phyloP scores from a whole-genome alignment of 1,140 invertebrate species.

The Geopemphigus sp. region DNA sequence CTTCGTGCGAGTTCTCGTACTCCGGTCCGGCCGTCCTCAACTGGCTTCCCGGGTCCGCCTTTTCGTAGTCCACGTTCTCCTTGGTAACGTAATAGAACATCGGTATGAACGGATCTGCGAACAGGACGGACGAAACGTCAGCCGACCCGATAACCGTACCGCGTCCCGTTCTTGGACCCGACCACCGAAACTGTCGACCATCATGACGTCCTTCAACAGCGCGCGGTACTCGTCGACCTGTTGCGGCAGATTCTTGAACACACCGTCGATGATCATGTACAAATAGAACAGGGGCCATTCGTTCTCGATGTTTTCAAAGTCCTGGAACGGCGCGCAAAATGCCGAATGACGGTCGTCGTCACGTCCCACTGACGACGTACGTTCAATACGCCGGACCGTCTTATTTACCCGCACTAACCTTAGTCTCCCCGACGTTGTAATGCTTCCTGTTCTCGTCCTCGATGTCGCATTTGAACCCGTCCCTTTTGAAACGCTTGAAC shows the following conservation, averaged over 20 bases:
- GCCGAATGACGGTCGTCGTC: too few species aligned
- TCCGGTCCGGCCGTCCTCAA: conserved; percentile 64
- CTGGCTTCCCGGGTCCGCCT: conserved; percentile 68
- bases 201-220: conserved; percentile 73
- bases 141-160: neutral
- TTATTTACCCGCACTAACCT: too few species aligned
- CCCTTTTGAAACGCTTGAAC: conserved; percentile 91
- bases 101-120: conserved; percentile 75
- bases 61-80: conserved; percentile 75
- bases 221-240: conserved; percentile 90
- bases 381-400: too few species aligned
- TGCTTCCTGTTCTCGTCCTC: conserved; percentile 78
- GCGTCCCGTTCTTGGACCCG: conserved; percentile 45
- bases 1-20: conserved; percentile 57
- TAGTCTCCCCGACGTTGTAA: conserved; percentile 70
- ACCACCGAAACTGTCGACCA: conserved; percentile 77
- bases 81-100: conserved; percentile 90
- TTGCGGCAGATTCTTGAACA: conserved; percentile 83
- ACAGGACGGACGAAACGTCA: neutral
- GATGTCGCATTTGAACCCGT: conserved; percentile 87
- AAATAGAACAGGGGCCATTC: conserved; percentile 98
- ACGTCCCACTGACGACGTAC: too few species aligned
- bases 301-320: conserved; percentile 94
- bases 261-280: conserved; percentile 93
- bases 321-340: too few species aligned